Evolutionary conservation across 1,140 invertebrate species (phyloP), one percentile per base, ranked within the genome.

Genomic region (Diploscapter pachys): DNA sequence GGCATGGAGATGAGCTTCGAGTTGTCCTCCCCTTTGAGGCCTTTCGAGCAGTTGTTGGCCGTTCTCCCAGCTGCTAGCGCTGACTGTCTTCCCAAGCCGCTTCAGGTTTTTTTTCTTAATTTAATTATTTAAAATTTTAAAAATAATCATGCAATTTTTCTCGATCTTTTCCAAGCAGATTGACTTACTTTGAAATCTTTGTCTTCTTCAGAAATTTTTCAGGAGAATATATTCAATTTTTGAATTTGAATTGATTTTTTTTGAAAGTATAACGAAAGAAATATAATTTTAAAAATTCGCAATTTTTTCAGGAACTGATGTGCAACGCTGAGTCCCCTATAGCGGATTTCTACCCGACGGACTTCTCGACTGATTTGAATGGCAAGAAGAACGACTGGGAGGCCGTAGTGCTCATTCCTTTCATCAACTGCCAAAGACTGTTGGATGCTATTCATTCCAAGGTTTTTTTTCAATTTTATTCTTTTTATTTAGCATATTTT

Each of bases 331-430:
- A 97, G 94, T 31, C 75, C 3, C 91, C 93, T 0, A 91, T 98
- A 66, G 90, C 91, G 13, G 89, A 93, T 75, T 99, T 92, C 86
- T 99, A 96, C 88, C 96, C 96, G 0, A 82, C 89, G 31, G 89
- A 95, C 48, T 98, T 98, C 86, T 89, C 93, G 80, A 94, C 91
- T 0, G 89, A 89, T 81, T 82, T 89, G 9, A 90, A 99, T 88
- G 95, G 94, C 1, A 99, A 99, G 84, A 90, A 90, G 81, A 92
- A 96, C 81, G 93, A 96, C 75, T 99, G 95, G 95, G 96, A 99
- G 87, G 95, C 95, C 49, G 92, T 99, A 0, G 94, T 98, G 5
- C 88, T 98, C 0, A 95, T 98, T 82, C 95, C 95, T 1, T 97
- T 98, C 81, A 98, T 98, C 81, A 91, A 96, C 79, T 94, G 97